phyloP scores from a whole-genome alignment of 2,797 vertebrate genomes.

The Salarias fasciatus region DNA sequence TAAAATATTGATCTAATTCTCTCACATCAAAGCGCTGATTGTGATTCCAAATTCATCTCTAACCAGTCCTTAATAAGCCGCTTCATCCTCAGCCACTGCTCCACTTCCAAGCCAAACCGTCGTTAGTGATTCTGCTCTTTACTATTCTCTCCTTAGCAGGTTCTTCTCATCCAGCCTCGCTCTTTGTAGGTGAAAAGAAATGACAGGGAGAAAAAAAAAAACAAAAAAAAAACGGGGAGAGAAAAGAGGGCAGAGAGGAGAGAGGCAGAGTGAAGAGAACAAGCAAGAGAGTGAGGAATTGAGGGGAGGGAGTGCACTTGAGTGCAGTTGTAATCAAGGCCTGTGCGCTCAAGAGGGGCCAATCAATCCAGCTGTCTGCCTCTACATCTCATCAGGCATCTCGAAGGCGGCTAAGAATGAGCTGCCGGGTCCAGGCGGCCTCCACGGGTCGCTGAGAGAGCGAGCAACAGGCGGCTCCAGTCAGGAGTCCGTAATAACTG shows the following conservation, averaged over 20 bases:
- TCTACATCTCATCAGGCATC: constrained; percentile 72
- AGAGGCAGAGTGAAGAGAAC: constrained; percentile 26
- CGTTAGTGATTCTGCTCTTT: constrained; percentile 42
- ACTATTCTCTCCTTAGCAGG: constrained; percentile 10
- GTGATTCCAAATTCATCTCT: constrained; percentile 36
- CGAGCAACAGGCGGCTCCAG: constrained; percentile 29
- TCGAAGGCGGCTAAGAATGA: constrained; percentile 60
- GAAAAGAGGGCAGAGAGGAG: constrained; percentile 25
- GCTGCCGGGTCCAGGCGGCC: constrained; percentile 43
- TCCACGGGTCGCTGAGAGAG: constrained; percentile 23
- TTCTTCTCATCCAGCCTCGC: constrained; percentile 32
- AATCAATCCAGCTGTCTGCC: constrained; percentile 72
- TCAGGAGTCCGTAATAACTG: constrained; percentile 26
- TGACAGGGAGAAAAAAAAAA: constrained; percentile 30
- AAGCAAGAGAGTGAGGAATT: constrained; percentile 29
- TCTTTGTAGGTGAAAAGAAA: constrained; percentile 47
- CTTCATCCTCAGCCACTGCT: constrained; percentile 29
- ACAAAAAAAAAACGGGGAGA: constrained; percentile 49
- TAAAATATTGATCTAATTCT: constrained; percentile 50
- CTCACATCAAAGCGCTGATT: constrained; percentile 29
- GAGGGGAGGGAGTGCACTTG: constrained; percentile 33
- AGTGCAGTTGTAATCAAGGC: constrained; percentile 76
- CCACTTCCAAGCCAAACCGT: constrained; percentile 6
- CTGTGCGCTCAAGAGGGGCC: constrained; percentile 68
- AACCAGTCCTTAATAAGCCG: constrained; percentile 21